phyloP scores from a whole-genome alignment of 2,888 invertebrate species.

The Miltochrista miniata region DNA sequence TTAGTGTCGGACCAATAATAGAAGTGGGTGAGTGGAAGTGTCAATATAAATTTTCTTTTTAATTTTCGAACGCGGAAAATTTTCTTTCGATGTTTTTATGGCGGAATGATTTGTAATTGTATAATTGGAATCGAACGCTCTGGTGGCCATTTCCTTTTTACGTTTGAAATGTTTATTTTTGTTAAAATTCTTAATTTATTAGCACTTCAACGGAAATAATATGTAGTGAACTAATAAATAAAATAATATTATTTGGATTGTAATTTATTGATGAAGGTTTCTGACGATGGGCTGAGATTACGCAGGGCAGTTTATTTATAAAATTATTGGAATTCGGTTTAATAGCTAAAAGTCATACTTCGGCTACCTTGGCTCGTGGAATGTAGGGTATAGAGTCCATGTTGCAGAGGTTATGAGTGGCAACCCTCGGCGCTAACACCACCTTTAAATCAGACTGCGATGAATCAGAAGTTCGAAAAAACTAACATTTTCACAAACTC shows the following conservation, averaged over 20 bases:
- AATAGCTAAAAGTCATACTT: no score
- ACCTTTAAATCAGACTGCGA: no score
- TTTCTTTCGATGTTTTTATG: constrained; percentile 34
- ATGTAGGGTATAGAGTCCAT: no score
- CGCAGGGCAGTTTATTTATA: not conserved
- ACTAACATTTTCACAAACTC: no score
- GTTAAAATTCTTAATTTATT: constrained; percentile 8
- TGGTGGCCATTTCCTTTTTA: constrained; percentile 24
- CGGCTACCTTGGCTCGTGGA: no score
- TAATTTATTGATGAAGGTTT: constrained; percentile 8
- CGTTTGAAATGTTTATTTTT: constrained; percentile 20
- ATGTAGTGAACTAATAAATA: constrained; percentile 8
- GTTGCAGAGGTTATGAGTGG: no score
- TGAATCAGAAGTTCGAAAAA: no score
- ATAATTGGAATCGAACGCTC: constrained; percentile 25
- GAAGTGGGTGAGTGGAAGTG: constrained; percentile 74
- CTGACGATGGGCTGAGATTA: not conserved
- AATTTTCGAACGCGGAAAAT: constrained; percentile 51
- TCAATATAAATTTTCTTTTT: constrained; percentile 77
- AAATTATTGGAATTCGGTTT: no score
- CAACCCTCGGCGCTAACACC: no score
- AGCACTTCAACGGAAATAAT: constrained; percentile 8
- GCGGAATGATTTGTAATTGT: constrained; percentile 27
- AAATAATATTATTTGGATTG: constrained; percentile 5
- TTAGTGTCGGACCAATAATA: constrained; percentile 77